Evolutionary conservation across 2,113 vertebrate genomes (phyloP).

Genomic region (Tenrec ecaudatus): DNA sequence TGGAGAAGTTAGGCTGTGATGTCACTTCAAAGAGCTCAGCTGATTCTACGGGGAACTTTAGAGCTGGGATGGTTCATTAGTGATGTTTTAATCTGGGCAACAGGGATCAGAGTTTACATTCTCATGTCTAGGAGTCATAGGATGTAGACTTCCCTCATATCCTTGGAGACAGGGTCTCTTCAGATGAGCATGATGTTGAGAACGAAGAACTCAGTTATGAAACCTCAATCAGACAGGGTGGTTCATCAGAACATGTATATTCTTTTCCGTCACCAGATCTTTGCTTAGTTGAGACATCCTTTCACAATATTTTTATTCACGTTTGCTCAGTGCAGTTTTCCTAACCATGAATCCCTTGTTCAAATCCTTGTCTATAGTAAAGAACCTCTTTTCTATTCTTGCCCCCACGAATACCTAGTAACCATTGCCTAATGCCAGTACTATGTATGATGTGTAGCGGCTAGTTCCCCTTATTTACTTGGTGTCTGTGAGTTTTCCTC

Average conservation of each 20-base stretch:
- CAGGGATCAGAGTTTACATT: background rate
- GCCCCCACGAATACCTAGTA: background rate
- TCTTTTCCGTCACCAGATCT: background rate
- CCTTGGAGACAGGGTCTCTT: background rate
- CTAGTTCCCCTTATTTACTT: background rate
- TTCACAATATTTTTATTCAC: background rate
- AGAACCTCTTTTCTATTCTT: background rate
- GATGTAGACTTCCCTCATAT: background rate
- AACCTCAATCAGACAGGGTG: background rate
- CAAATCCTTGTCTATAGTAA: background rate
- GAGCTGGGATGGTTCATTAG: background rate
- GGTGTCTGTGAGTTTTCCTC: background rate
- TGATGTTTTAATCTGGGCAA: background rate
- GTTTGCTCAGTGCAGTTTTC: constrained; percentile 6
- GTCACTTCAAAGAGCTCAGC: background rate
- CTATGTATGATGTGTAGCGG: background rate
- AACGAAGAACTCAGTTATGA: background rate
- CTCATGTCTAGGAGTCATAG: background rate
- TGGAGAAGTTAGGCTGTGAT: background rate
- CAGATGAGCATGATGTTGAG: background rate
- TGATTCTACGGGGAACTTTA: background rate
- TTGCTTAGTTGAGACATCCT: constrained; percentile 2
- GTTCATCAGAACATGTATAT: background rate
- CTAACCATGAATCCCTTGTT: background rate
- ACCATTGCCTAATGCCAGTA: background rate